Evolutionary conservation across 2,113 vertebrate genomes (phyloP).

Genomic region (Pluvialis apricaria): DNA sequence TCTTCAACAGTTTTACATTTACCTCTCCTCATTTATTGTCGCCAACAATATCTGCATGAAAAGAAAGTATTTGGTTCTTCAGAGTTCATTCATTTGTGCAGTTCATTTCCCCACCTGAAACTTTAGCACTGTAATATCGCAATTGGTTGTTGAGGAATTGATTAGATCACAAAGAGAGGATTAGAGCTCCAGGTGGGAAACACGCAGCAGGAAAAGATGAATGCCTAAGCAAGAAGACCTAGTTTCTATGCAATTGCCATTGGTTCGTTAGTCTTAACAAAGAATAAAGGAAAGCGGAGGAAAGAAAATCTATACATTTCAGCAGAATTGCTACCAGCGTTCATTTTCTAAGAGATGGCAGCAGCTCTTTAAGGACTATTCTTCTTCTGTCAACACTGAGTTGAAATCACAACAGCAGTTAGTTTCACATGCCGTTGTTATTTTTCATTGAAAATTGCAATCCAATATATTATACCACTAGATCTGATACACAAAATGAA

Average conservation of each 20-base stretch:
- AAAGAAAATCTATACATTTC: constrained; percentile 7
- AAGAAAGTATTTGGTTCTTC: constrained; percentile 4
- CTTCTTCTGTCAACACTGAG: neutral
- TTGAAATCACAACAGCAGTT: neutral
- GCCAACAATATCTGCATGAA: constrained; percentile 10
- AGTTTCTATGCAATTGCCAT: neutral
- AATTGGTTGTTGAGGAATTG: constrained; percentile 1
- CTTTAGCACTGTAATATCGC: neutral
- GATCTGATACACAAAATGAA: neutral
- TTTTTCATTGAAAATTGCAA: neutral
- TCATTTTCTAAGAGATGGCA: neutral
- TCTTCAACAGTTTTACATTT: constrained; percentile 6
- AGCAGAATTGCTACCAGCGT: neutral
- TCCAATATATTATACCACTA: neutral
- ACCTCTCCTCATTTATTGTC: constrained; percentile 4
- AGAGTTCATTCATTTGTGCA: neutral
- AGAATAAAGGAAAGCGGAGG: neutral
- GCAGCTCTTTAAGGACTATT: neutral
- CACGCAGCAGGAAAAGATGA: neutral
- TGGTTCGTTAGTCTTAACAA: neutral
- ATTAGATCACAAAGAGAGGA: constrained; percentile 14
- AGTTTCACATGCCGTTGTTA: neutral
- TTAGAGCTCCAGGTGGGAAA: constrained; percentile 15
- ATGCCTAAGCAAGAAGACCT: neutral
- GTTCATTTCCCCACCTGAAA: neutral